These are phyloP conservation scores for Heterodera schachtii DNA, from an alignment of 1,140 invertebrate species.

Conservation along the genomic window DNA sequence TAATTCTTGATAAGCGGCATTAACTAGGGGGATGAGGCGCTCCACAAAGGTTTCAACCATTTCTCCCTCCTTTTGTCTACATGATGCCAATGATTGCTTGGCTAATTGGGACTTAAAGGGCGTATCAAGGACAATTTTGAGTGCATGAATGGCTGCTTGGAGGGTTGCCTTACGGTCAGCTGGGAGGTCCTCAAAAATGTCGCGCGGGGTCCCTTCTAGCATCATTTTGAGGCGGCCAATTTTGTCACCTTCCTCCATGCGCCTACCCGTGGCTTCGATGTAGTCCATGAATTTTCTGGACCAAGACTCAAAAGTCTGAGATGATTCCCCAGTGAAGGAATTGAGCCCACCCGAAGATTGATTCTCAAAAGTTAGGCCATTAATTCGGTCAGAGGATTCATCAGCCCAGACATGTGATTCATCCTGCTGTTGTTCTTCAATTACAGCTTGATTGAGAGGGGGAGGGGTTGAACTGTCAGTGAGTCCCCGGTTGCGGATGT, in stretches of 20 bases:
- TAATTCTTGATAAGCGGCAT: conserved; percentile 14
- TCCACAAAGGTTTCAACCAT: conserved; percentile 4
- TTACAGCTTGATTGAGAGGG: too few relatives aligned
- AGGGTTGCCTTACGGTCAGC: not conserved
- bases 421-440: too few relatives aligned
- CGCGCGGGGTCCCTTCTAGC: not conserved
- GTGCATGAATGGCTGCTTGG: not conserved
- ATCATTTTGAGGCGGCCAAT: conserved; percentile 11
- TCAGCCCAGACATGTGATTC: too few relatives aligned
- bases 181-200: conserved; percentile 3
- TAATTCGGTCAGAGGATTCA: too few relatives aligned
- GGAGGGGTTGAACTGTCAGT: too few relatives aligned
- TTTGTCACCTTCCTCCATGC: conserved; percentile 4
- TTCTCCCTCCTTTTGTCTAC: conserved; percentile 14
- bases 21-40: conserved; percentile 8
- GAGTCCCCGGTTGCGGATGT: too few relatives aligned
- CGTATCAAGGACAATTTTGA: not conserved
- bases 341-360: not conserved
- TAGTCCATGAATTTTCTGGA: conserved; percentile 11
- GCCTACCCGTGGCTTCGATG: conserved; percentile 8
- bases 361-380: not conserved
- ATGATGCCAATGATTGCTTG: conserved; percentile 4
- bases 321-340: not conserved
- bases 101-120: conserved; percentile 10
- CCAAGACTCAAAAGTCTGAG: conserved; percentile 7